Evolutionary conservation across 2,113 vertebrate genomes (phyloP), one percentile per base, ranked within the genome.

Genomic region (Zosterops borbonicus): DNA sequence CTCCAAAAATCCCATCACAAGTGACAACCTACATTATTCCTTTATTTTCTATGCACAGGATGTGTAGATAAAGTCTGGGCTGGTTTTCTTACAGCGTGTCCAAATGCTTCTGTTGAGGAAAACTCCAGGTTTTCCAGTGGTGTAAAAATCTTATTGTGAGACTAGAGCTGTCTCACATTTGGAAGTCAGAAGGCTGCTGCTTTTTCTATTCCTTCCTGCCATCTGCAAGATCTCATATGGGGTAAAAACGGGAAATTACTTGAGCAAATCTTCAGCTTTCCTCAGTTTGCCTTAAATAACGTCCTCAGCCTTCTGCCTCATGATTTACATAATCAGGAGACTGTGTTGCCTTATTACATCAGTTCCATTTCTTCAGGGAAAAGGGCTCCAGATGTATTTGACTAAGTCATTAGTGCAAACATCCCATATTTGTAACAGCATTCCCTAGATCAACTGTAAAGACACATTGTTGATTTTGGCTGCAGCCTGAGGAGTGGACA

Each of bases 261-360:
- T 35, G 65, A 93, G 81, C 87, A 93, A 94, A 80, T 83, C 74
- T 95, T 93, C 85, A 91, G 76, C 69, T 93, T 94, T 81, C 83
- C 90, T 92, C 82, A 39, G 80, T 87, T 94, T 87, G 95, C 90
- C 89, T 93, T 90, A 92, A 95, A 90, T 81, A 97, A 83, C 2
- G 0, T 85, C 74, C 84, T 80, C 70, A 83, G 84, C 81, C 85
- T 87, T 79, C 69, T 91, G 90, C 74, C 83, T 90, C 76, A 47
- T 55, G 81, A 94, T 97, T 97, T 96, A 94, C 97, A 97, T 92
- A 96, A 95, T 80, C 95, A 96, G 95, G 60, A 94, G 95, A 95
- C 93, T 86, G 74, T 31, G 79, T 22, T 88, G 86, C 87, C 68
- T 87, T 94, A 94, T 80, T 95, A 91, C 93, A 94, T 85, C 87